These are phyloP conservation scores for Myiagra hebetior DNA, from an alignment of 2,113 vertebrate species.

Conservation along the genomic window DNA sequence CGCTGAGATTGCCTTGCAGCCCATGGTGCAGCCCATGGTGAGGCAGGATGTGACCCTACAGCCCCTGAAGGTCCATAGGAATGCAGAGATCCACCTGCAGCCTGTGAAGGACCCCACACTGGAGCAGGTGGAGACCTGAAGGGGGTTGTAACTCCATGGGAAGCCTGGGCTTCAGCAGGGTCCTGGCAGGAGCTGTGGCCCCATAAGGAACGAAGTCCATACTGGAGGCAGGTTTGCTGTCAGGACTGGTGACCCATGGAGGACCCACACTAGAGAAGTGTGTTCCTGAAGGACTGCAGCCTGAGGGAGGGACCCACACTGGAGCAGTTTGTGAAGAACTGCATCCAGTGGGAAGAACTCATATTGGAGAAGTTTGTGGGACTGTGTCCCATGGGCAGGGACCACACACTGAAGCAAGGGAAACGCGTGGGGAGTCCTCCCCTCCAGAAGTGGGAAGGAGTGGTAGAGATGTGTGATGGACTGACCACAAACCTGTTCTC, in stretches of 20 bases:
- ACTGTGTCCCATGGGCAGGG: not conserved
- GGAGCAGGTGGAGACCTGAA: not conserved
- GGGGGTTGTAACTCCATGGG: not conserved
- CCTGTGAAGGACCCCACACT: not conserved
- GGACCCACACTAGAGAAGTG: not conserved
- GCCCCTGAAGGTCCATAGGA: not conserved
- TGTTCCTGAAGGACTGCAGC: not conserved
- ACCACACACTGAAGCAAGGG: not conserved
- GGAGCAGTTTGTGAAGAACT: not conserved
- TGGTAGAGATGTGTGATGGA: not conserved
- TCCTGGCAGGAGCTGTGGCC: not conserved
- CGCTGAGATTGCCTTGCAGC: not conserved
- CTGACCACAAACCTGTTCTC: not conserved
- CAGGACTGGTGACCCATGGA: not conserved
- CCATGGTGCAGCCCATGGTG: fast-evolving
- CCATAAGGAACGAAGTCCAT: fast-evolving
- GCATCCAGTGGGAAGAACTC: not conserved
- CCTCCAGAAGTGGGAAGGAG: not conserved
- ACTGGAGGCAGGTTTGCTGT: not conserved
- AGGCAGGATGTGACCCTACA: not conserved
- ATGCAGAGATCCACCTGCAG: not conserved
- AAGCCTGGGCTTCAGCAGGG: not conserved
- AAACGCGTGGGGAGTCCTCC: not conserved
- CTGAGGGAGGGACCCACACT: not conserved
- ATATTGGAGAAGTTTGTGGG: not conserved